Evolutionary conservation across 1,140 invertebrate genomes (phyloP).

Genomic region (Bombus consobrinus): DNA sequence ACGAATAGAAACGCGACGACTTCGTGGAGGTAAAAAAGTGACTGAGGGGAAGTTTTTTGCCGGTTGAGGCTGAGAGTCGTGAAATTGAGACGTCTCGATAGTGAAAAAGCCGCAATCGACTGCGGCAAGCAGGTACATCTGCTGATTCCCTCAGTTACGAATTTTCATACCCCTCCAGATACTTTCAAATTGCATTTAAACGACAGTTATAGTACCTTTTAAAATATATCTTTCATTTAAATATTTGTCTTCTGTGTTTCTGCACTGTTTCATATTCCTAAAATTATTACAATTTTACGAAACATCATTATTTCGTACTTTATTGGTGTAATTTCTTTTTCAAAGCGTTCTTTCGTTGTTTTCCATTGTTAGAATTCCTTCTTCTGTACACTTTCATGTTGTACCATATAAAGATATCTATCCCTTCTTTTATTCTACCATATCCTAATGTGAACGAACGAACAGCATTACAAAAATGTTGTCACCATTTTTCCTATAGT

Average conservation of each 20-base stretch:
- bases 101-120: conserved; percentile 80
- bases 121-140: conserved; percentile 79
- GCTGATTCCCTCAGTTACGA: conserved; percentile 35
- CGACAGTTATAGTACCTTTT: neutral
- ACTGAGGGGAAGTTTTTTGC: conserved; percentile 70
- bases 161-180: neutral
- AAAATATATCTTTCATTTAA: neutral
- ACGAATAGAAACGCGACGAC: conserved; percentile 57
- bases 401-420: neutral
- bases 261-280: neutral
- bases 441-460: neutral
- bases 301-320: neutral
- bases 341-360: neutral
- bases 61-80: conserved; percentile 65
- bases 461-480: neutral
- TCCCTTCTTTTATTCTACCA: too few relatives aligned
- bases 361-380: too few relatives aligned
- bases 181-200: neutral
- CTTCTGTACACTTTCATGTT: too few relatives aligned
- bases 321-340: neutral
- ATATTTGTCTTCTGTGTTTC: too few relatives aligned
- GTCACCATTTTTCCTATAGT: neutral
- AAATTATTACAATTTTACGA: too few relatives aligned
- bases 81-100: conserved; percentile 82
- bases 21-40: conserved; percentile 63